Evolutionary conservation across 2,113 vertebrate genomes (phyloP), one percentile per base, ranked within the genome.

Genomic region (Acanthochromis polyacanthus): DNA sequence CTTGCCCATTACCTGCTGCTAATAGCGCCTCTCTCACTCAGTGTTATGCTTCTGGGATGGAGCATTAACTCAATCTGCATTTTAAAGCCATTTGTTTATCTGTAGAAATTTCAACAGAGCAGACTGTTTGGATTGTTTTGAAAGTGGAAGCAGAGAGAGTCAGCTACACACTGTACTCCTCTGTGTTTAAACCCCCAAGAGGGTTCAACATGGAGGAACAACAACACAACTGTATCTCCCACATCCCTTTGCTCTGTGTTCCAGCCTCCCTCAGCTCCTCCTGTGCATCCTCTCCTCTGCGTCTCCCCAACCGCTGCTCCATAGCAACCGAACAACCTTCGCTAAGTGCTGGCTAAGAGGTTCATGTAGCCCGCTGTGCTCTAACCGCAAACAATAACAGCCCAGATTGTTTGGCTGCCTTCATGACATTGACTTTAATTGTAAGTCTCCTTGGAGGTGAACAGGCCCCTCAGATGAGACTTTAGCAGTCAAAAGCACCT

Each of bases 301-400:
- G 20, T 78, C 76, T 84, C 80, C 63, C 73, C 72, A 71, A 71
- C 62, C 38, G 8, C 70, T 8, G 52, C 80, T 68, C 83, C 91
- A 71, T 91, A 84, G 92, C 89, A 91, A 93, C 92, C 60, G 51
- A 61, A 50, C 77, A 82, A 75, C 88, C 89, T 88, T 86, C 72
- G 25, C 69, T 78, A 86, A 90, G 88, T 77, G 84, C 76, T 38
- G 53, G 70, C 78, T 89, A 58, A 91, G 86, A 85, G 90, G 75
- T 87, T 85, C 60, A 25, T 58, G 87, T 72, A 48, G 38, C 81
- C 80, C 4, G 36, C 80, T 63, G 77, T 14, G 85, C 78, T 85
- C 45, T 46, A 75, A 77, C 72, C 72, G 23, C 75, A 90, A 89
- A 91, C 84, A 78, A 87, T 82, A 90, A 86, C 83, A 79, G 57